Conservation (phyloP, 2,113 vertebrate species). For the Laticauda laticaudata region DNA sequence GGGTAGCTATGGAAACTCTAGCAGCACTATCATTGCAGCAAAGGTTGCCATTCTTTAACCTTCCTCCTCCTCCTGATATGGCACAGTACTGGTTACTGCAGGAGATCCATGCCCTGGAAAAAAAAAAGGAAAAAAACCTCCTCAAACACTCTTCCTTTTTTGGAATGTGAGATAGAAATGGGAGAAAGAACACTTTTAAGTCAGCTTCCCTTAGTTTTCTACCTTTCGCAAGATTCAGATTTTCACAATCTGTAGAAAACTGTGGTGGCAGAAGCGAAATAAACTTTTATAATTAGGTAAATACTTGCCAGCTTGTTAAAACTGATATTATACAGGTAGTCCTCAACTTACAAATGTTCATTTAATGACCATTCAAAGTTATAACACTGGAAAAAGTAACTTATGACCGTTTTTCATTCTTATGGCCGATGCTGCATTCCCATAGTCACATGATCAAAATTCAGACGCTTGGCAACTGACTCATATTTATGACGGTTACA, state of each 20-base stretch:
- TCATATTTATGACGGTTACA: not conserved
- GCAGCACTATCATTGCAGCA: not conserved
- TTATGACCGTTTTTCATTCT: not conserved
- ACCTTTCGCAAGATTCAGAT: not conserved
- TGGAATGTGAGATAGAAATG: not conserved
- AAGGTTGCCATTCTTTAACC: conserved; percentile 2
- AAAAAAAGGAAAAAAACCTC: not conserved
- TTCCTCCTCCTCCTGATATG: not conserved
- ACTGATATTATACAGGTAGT: not conserved
- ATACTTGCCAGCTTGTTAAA: not conserved
- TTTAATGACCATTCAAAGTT: not conserved
- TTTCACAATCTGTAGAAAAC: not conserved
- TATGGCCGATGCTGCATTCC: not conserved
- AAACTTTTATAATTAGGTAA: not conserved
- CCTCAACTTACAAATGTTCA: not conserved
- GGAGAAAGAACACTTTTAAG: not conserved
- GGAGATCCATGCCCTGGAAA: not conserved
- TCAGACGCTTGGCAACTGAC: not conserved
- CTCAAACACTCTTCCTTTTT: not conserved
- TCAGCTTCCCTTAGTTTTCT: not conserved
- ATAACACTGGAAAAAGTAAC: not conserved
- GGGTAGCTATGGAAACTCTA: conserved; percentile 23
- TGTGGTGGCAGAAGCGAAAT: not conserved
- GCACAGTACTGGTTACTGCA: not conserved
- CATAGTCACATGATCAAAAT: not conserved